Evolutionary conservation across 2,113 vertebrate species (phyloP).

Genomic region (Maylandia zebra): DNA sequence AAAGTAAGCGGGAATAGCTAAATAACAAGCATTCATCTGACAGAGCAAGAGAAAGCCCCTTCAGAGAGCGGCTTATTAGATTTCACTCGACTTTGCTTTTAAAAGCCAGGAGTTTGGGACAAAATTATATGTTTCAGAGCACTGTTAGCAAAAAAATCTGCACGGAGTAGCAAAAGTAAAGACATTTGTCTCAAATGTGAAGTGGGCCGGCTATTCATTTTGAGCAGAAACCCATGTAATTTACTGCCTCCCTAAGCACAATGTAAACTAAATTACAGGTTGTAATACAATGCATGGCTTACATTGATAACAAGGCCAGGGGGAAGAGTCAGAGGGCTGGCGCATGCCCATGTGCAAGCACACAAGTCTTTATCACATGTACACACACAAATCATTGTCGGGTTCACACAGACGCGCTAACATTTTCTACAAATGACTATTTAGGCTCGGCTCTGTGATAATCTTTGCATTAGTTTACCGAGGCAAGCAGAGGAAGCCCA

Average conservation of each 20-base stretch:
- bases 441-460: neutral
- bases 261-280: conserved; percentile 65
- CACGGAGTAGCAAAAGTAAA: conserved; percentile 49
- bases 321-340: conserved; percentile 31
- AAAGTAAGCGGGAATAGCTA: neutral
- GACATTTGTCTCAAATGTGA: conserved; percentile 56
- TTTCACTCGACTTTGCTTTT: conserved; percentile 53
- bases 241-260: conserved; percentile 51
- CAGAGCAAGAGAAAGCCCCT: conserved; percentile 21
- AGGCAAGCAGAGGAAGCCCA: neutral
- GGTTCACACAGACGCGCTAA: neutral
- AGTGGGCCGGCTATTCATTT: conserved; percentile 49
- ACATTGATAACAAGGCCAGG: conserved; percentile 51
- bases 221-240: conserved; percentile 53
- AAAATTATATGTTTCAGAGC: conserved; percentile 63
- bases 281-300: conserved; percentile 63
- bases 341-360: neutral
- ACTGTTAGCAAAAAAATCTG: conserved; percentile 59
- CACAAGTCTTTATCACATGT: conserved; percentile 34
- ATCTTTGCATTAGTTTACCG: neutral
- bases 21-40: conserved; percentile 38
- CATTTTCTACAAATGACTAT: neutral
- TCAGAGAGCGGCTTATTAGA: conserved; percentile 58
- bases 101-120: conserved; percentile 48
- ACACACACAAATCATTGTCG: conserved; percentile 10